Conservation (phyloP, 2,113 vertebrate genomes). For the Ptilorrhoa leucosticta region DNA sequence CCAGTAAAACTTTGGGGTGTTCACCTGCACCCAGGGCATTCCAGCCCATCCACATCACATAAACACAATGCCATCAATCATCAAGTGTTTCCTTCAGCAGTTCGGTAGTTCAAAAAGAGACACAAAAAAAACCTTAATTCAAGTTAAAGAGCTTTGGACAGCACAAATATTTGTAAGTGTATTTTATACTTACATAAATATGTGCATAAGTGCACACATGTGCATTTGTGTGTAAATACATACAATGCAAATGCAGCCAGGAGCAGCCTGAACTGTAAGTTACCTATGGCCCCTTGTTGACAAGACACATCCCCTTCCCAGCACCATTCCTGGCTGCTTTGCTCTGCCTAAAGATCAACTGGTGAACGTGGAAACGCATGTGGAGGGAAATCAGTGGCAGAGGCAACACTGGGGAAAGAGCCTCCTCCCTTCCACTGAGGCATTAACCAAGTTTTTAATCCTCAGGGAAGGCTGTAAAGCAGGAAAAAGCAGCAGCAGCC, state of each 20-base stretch:
- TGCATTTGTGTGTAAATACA: neutral
- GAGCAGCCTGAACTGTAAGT: neutral
- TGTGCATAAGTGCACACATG: neutral
- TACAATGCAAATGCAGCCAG: neutral
- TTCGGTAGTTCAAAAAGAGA: neutral
- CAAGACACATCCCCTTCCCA: neutral
- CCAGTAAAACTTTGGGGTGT: neutral
- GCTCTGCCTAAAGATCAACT: neutral
- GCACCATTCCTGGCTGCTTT: neutral
- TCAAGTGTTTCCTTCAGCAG: neutral
- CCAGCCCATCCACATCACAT: neutral
- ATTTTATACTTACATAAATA: neutral
- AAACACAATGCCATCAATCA: neutral
- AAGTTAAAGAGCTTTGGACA: neutral
- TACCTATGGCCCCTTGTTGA: accelerated
- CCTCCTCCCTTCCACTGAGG: neutral
- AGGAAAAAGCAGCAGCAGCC: neutral
- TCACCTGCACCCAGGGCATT: neutral
- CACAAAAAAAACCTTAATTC: neutral
- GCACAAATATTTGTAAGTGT: neutral
- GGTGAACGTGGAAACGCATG: neutral
- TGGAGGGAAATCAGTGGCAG: neutral
- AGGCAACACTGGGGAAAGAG: neutral
- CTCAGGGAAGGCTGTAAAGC: neutral
- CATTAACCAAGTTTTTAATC: neutral